Conservation (phyloP, 2,888 invertebrate species). For the Pseudoips prasinana region DNA sequence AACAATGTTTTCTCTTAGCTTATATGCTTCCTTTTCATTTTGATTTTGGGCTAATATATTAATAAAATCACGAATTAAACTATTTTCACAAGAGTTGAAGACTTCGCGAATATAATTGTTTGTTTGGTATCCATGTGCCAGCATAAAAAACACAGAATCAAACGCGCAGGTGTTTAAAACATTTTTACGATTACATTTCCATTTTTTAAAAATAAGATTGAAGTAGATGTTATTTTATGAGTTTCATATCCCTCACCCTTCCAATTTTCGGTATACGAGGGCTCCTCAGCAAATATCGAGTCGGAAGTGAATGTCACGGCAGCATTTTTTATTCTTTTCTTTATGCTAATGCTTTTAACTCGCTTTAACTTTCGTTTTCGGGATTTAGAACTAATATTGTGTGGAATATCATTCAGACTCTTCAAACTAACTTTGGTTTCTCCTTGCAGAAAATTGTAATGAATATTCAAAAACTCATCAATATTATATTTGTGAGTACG, state of each 20-base stretch:
- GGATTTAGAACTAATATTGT: slow-evolving; percentile 12
- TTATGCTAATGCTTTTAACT: slow-evolving; percentile 10
- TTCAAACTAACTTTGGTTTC: slow-evolving; percentile 4
- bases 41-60: slow-evolving; percentile 12
- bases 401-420: slow-evolving; percentile 6
- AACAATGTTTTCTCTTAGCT: slow-evolving; percentile 10
- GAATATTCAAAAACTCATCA: slow-evolving; percentile 4
- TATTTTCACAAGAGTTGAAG: slow-evolving; percentile 8
- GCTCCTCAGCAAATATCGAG: slow-evolving; percentile 14
- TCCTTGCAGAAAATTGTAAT: slow-evolving; percentile 3
- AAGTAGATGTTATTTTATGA: slow-evolving; percentile 12
- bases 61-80: slow-evolving; percentile 12
- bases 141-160: slow-evolving; percentile 13
- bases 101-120: slow-evolving; percentile 10
- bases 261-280: slow-evolving; percentile 14
- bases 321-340: slow-evolving; percentile 12
- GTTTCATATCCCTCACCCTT: slow-evolving; percentile 13
- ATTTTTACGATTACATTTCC: slow-evolving; percentile 12
- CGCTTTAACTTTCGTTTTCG: slow-evolving; percentile 14
- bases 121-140: slow-evolving; percentile 13
- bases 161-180: slow-evolving; percentile 13
- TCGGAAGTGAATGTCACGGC: slow-evolving; percentile 11
- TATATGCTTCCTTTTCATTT: slow-evolving; percentile 12
- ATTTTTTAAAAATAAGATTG: slow-evolving; percentile 13
- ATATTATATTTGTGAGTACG: slow-evolving; percentile 2